Evolutionary conservation across 2,797 vertebrate species (phyloP), one percentile per base, ranked within the genome.

Genomic region (Mus minutoides): DNA sequence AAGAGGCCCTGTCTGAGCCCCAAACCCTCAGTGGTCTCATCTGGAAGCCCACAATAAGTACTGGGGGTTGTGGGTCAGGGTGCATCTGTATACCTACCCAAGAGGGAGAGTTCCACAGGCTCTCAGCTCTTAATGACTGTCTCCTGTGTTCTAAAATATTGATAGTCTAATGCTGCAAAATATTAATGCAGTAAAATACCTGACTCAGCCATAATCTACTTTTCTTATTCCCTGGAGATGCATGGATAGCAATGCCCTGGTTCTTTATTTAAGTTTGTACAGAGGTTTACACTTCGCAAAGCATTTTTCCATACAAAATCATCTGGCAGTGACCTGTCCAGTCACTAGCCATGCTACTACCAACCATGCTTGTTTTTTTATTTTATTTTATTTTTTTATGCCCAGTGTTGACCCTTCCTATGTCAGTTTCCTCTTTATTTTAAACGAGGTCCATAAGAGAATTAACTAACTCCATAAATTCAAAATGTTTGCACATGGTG

Each of bases 1-100:
- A 62, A 67, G 52, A n/a, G 0, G 4, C n/a, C 13, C 29, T 17
- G 49, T 12, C 11, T 71, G n/a, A 19, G 60, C 8, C 31, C 71
- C 7, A 14, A 58, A 14, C 16, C n/a, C n/a, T 14, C 0, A 0
- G 0, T 19, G 6, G 22, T 82, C 54, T 78, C 37, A 4, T 46
- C 46, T 40, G 21, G 26, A 4, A 16, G 60, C 17, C 17, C 19
- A 89, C 40, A 49, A 46, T 92, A 46, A 93, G 62, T 37, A 37
- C 29, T 19, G 29, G 14, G 49, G 6, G 13, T 54, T n/a, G 49
- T 52, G 75, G 21, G 7, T 26, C 37, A 3, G n/a, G 52, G 49
- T 37, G 9, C 60, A 40, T 62, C 22, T n/a, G 31, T 6, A 16
- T 19, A 2, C 58, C n/a, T 24, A 37, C 46, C 8, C 37, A 26